These are phyloP conservation scores for Nyctibius bracteatus DNA, from an alignment of 2,113 vertebrate genomes.

Conservation along the genomic window DNA sequence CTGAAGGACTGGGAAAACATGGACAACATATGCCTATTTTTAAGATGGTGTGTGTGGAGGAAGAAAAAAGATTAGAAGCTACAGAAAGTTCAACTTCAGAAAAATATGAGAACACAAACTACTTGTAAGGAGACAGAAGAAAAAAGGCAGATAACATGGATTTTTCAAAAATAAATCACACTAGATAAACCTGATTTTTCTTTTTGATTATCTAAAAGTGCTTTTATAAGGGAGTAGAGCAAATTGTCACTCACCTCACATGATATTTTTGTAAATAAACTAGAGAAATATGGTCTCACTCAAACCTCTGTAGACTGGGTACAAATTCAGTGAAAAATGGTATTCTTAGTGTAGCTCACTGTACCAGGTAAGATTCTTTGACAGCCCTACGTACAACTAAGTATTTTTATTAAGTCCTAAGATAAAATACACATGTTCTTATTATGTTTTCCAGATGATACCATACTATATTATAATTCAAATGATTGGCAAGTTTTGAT, in stretches of 20 bases:
- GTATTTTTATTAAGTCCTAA: neutral
- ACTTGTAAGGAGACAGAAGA: neutral
- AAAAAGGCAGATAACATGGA: neutral
- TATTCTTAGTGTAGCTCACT: neutral
- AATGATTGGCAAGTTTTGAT: neutral
- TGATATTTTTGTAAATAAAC: neutral
- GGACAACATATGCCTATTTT: neutral
- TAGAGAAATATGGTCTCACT: neutral
- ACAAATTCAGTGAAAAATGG: neutral
- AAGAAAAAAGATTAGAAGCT: neutral
- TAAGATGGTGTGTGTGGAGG: neutral
- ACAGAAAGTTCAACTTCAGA: neutral
- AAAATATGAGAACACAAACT: neutral
- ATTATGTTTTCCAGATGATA: neutral
- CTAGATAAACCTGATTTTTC: neutral
- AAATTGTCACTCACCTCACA: neutral
- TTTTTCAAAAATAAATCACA: neutral
- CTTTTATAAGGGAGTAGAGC: neutral
- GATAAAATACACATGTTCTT: neutral
- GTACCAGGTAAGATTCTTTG: neutral
- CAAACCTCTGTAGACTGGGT: neutral
- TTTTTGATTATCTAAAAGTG: neutral
- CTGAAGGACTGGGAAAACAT: neutral
- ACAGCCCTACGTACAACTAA: neutral
- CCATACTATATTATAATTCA: neutral